Base-by-base conservation (phyloP, 2,113 vertebrate species). In the Plotosus lineatus region DNA sequence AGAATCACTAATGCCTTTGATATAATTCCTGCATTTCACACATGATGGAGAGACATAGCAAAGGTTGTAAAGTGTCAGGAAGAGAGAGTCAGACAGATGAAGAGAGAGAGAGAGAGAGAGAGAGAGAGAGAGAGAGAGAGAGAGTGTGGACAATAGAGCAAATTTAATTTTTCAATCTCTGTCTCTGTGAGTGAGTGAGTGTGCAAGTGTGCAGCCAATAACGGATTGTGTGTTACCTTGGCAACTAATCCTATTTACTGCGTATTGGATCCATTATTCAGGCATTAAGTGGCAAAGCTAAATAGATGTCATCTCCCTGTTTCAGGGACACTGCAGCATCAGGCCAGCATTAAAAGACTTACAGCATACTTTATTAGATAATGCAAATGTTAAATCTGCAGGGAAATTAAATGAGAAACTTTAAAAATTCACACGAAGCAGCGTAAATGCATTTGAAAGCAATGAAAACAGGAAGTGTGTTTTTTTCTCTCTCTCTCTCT, bases 241-340 rank as follows among this genome's bases (percentile, higher is more conserved):
- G 91, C 86, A 88, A 93, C 91, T 93, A 92, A 92, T 91, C 89
- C 88, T 91, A 88, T 92, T 91, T 91, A 88, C 76, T 76, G 73
- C 89, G 87, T 88, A 91, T 85, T 87, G 87, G 78, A 89, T 89
- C 87, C 86, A 89, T 89, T 90, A 88, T 92, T 92, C 84, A 91
- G 87, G 85, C 86, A 85, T 88, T 90, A 85, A 80, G 63, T 91
- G 87, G 88, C 78, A 83, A 87, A 89, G 87, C 87, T 87, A 88
- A 90, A 88, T 88, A 87, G 82, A 89, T 91, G 84, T 89, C 90
- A 90, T 90, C 89, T 85, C 80, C 23, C 21, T 81, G 85, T 92
- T 86, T 91, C 90, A 91, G 89, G 85, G 86, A 91, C 68, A 66
- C 23, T 61, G 61, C 82, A 44, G 26, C 79, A 46, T 46, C 44